Evolutionary conservation across 2,888 invertebrate species (phyloP).

Genomic region (Andrena dorsata): DNA sequence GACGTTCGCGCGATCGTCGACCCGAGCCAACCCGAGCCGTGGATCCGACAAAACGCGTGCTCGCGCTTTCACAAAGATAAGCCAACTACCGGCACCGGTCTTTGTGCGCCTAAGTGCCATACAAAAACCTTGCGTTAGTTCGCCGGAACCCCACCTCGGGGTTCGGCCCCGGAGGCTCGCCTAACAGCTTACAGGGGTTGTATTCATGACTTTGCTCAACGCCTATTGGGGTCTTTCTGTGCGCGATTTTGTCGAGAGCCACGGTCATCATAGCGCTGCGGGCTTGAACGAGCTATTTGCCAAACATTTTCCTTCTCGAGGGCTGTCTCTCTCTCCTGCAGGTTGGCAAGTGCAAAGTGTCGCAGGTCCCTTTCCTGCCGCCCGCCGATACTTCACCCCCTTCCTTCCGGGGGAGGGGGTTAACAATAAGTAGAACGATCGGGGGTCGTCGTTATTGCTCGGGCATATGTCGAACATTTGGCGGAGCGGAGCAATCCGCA

Average conservation of each 20-base stretch:
- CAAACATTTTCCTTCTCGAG: constrained; percentile 77
- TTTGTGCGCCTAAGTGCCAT: constrained; percentile 77
- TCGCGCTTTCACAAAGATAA: constrained; percentile 58
- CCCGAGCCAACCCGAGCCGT: not conserved
- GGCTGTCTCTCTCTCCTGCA: constrained; percentile 52
- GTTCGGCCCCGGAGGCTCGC: constrained; percentile 52
- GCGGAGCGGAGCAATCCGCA: constrained; percentile 8
- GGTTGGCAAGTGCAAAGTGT: constrained; percentile 64
- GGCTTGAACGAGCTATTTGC: constrained; percentile 78
- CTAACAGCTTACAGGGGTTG: constrained; percentile 78
- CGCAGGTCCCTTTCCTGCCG: constrained; percentile 42
- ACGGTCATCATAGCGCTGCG: constrained; percentile 71
- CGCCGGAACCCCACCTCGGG: constrained; percentile 5
- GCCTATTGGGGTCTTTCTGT: constrained; percentile 66
- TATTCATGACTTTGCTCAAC: constrained; percentile 75
- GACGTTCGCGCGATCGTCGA: constrained; percentile 1
- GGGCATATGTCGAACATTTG: constrained; percentile 68
- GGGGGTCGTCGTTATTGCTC: constrained; percentile 49
- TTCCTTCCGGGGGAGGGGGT: constrained; percentile 14
- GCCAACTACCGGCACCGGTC: constrained; percentile 74
- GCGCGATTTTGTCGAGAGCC: constrained; percentile 73
- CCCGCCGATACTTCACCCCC: constrained; percentile 12
- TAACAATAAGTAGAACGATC: constrained; percentile 10
- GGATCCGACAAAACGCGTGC: constrained; percentile 50
- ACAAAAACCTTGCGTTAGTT: constrained; percentile 72